Evolutionary conservation across 2,113 vertebrate species (phyloP).

Genomic region (Callorhinus ursinus): DNA sequence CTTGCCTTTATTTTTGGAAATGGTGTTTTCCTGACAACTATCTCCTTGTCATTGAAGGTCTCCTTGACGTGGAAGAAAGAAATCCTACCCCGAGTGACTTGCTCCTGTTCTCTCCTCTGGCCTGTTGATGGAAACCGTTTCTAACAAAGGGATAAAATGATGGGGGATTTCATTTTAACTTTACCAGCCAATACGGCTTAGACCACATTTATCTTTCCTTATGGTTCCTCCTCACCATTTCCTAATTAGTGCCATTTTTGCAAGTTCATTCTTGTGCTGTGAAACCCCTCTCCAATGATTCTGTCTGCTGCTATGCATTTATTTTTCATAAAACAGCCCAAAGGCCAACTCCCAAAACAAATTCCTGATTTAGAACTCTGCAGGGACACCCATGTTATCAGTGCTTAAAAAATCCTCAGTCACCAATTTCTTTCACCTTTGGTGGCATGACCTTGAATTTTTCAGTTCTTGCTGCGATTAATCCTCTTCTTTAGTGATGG

Average conservation of each 20-base stretch:
- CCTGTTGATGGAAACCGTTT: neutral
- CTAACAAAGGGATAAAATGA: neutral
- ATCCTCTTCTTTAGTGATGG: constrained; percentile 2
- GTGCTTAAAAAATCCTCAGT: neutral
- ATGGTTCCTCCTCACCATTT: neutral
- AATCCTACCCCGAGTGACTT: neutral
- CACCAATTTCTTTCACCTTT: neutral
- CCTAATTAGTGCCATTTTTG: neutral
- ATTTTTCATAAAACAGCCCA: constrained; percentile 27
- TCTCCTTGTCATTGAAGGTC: constrained; percentile 13
- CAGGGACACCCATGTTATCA: neutral
- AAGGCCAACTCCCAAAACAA: neutral
- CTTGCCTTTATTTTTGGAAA: neutral
- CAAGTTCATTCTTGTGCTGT: neutral
- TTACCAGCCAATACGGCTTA: neutral
- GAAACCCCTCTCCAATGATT: neutral
- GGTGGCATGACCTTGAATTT: constrained; percentile 3
- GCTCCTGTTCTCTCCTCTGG: neutral
- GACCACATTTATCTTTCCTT: neutral
- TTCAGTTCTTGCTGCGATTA: constrained; percentile 7
- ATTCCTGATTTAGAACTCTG: neutral
- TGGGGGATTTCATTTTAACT: neutral
- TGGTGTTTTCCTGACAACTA: neutral
- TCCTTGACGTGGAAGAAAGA: neutral
- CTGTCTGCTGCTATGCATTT: neutral